Conservation (phyloP, 2,113 vertebrate species). For the Coracopsis vasa region DNA sequence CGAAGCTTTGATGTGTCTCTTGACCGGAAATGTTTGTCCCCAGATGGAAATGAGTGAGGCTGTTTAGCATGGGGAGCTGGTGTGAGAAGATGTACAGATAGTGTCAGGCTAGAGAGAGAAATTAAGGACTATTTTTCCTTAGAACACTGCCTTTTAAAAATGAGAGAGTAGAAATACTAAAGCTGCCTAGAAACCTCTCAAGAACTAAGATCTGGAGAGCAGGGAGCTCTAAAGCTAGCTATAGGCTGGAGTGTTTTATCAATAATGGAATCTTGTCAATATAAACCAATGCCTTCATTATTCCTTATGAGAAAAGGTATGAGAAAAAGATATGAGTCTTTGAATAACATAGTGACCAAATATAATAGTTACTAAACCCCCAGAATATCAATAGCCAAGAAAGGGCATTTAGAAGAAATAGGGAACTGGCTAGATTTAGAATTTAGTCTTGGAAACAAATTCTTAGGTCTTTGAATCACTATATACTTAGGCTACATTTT, state of each 20-base stretch:
- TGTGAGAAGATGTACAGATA: not conserved
- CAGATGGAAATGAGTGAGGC: not conserved
- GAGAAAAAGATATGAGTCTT: not conserved
- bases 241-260: not conserved
- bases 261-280: not conserved
- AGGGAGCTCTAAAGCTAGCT: not conserved
- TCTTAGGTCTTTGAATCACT: not conserved
- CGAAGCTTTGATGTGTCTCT: not conserved
- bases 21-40: not conserved
- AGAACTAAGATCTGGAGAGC: not conserved
- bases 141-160: not conserved
- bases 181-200: not conserved
- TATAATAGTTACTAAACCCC: not conserved
- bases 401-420: not conserved
- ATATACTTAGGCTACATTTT: not conserved
- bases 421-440: not conserved
- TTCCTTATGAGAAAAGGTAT: not conserved
- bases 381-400: not conserved
- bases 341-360: not conserved
- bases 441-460: not conserved
- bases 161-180: not conserved
- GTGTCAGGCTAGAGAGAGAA: not conserved
- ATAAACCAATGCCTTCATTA: not conserved
- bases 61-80: not conserved
- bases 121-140: not conserved